Evolutionary conservation across 2,113 vertebrate genomes (phyloP).

Genomic region (Corapipo altera): DNA sequence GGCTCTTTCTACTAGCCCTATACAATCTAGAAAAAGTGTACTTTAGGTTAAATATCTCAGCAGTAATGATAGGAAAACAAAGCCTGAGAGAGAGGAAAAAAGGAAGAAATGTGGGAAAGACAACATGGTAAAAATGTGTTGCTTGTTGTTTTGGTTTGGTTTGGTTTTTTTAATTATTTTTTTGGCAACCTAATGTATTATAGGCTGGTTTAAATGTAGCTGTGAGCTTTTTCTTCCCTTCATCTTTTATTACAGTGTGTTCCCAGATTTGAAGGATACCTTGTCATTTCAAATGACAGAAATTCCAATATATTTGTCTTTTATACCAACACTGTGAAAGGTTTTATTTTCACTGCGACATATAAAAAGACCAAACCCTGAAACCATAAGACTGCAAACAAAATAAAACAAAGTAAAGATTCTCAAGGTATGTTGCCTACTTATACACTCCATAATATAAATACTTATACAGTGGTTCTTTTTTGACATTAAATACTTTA

Average conservation of each 20-base stretch:
- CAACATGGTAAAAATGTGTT: not conserved
- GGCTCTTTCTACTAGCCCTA: not conserved
- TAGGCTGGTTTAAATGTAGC: not conserved
- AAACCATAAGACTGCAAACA: not conserved
- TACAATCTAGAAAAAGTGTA: not conserved
- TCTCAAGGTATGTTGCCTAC: not conserved
- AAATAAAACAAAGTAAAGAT: not conserved
- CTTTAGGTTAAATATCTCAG: not conserved
- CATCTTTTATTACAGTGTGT: not conserved
- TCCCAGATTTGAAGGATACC: not conserved
- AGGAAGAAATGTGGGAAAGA: not conserved
- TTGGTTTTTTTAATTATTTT: not conserved
- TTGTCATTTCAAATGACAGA: not conserved
- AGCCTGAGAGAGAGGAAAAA: not conserved
- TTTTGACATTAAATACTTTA: not conserved
- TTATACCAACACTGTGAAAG: not conserved
- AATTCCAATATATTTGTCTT: not conserved
- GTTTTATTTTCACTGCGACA: not conserved
- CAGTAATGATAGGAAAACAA: not conserved
- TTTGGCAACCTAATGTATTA: not conserved
- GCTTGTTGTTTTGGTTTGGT: not conserved
- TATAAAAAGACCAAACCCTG: not conserved
- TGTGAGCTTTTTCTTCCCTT: not conserved
- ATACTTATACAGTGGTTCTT: not conserved
- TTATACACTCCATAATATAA: not conserved